phyloP scores from a whole-genome alignment of 2,888 invertebrate species.

The Spisula solida region DNA sequence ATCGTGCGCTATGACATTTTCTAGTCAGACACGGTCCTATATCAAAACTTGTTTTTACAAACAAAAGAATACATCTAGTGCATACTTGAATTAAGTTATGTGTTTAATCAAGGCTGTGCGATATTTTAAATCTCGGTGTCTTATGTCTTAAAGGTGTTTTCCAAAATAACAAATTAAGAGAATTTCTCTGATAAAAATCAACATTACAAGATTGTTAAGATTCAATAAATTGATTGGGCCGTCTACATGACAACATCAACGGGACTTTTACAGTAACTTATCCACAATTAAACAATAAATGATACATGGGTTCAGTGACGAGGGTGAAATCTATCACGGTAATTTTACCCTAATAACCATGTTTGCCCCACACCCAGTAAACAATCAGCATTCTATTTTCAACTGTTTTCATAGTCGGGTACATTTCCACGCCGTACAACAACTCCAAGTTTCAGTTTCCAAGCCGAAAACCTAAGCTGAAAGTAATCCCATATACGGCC shows the following conservation, averaged over 20 bases:
- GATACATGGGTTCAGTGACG: neutral
- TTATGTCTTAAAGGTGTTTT: neutral
- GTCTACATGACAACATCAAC: conserved; percentile 1
- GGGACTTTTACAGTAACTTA: neutral
- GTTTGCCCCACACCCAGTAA: conserved; percentile 53
- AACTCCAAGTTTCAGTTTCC: conserved; percentile 51
- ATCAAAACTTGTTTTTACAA: neutral
- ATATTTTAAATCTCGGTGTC: neutral
- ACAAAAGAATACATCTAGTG: neutral
- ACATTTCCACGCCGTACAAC: conserved; percentile 28
- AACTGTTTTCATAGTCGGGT: conserved; percentile 37
- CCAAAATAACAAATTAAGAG: neutral
- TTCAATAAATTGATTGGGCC: neutral
- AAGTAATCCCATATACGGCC: conserved; percentile 62
- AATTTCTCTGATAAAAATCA: neutral
- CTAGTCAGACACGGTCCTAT: neutral
- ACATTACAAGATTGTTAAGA: neutral
- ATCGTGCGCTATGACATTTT: neutral
- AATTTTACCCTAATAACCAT: conserved; percentile 48
- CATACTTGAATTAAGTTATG: neutral
- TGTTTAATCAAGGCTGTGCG: neutral
- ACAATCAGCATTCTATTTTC: conserved; percentile 55
- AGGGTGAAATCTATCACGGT: conserved; percentile 39
- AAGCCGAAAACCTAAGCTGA: conserved; percentile 47
- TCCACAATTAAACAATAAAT: conserved; percentile 38